Conservation (phyloP, 2,113 vertebrate species). For the Hippotragus niger region DNA sequence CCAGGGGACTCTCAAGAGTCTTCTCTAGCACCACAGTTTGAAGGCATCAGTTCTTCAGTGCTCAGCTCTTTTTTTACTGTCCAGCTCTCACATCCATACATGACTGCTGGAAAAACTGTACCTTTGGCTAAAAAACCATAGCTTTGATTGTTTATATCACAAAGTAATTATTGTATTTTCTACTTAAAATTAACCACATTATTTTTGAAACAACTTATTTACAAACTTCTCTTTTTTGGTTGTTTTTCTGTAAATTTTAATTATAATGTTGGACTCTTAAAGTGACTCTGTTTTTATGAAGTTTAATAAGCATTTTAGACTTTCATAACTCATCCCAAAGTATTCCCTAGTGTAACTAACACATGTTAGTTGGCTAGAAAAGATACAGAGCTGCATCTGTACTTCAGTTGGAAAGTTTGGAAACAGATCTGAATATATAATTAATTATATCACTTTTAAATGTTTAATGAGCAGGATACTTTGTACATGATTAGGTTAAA, state of each 20-base stretch:
- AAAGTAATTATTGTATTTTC: constrained; percentile 12
- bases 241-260: background rate
- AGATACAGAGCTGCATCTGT: background rate
- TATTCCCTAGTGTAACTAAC: background rate
- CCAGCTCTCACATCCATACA: background rate
- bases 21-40: background rate
- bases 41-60: background rate
- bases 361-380: constrained; percentile 11
- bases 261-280: background rate
- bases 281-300: background rate
- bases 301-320: background rate
- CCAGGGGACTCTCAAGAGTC: background rate
- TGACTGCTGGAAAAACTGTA: background rate
- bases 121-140: background rate
- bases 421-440: background rate
- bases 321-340: background rate
- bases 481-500: background rate
- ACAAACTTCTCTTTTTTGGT: background rate
- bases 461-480: background rate
- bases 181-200: constrained; percentile 33
- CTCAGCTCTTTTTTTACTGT: background rate
- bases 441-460: background rate
- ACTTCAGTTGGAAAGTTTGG: constrained; percentile 26
- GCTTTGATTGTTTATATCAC: background rate
- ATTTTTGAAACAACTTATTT: constrained; percentile 34